These are phyloP conservation scores for Thereuonema tuberculata DNA, from an alignment of 1,140 invertebrate species.

Conservation along the genomic window DNA sequence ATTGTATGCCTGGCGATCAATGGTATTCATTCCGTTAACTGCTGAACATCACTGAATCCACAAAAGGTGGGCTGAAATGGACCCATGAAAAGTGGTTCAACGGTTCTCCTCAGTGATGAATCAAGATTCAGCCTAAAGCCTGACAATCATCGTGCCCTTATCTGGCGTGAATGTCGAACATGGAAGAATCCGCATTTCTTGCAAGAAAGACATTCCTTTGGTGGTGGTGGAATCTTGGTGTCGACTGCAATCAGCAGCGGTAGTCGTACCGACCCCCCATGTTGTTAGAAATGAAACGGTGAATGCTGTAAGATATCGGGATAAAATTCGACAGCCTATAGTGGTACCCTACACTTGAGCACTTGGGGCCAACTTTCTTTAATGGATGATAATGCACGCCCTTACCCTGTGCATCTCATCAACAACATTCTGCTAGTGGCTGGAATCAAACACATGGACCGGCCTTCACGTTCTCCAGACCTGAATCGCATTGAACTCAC, in stretches of 20 bases:
- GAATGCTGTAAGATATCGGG: neutral
- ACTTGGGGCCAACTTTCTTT: too few species aligned
- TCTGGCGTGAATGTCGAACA: neutral
- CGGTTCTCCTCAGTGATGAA: neutral
- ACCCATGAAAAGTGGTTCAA: neutral
- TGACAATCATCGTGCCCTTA: neutral
- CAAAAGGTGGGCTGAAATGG: neutral
- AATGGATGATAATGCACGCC: too few species aligned
- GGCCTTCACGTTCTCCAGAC: too few species aligned
- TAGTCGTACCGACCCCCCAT: neutral
- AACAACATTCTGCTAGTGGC: too few species aligned
- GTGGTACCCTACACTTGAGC: too few species aligned
- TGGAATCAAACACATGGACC: too few species aligned
- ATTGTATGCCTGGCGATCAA: neutral
- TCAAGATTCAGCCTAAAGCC: neutral
- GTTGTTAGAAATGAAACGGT: neutral
- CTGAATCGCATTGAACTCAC: too few species aligned
- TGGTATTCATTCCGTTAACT: neutral
- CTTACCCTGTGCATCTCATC: too few species aligned
- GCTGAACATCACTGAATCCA: neutral
- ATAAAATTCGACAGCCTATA: neutral
- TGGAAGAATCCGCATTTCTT: neutral
- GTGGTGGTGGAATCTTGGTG: neutral
- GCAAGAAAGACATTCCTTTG: neutral
- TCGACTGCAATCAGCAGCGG: neutral